Base-by-base conservation (phyloP, 2,888 invertebrate genomes). In the Brenthis hecate region DNA sequence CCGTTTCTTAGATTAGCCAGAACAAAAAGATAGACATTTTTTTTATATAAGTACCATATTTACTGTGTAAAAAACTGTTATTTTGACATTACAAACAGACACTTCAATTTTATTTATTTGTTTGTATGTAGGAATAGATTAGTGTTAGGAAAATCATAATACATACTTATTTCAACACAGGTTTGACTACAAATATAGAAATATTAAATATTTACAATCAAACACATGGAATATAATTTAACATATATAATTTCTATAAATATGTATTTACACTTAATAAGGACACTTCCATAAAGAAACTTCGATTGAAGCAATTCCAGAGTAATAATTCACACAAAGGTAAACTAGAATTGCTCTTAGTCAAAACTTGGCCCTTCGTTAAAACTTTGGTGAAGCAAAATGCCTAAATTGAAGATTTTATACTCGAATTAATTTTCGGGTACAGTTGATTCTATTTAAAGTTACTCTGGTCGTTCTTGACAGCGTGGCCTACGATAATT, bases 361-460 rank as follows among this genome's bases (percentile, higher is more conserved):
- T 63, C 53, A 58, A 68, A 64, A 65, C 23, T 70, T 51, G 56
- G 58, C 56, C 57, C 72, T 67, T 72, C 72, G 70, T 72, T 72
- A 70, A 63, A 70, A 72, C 68, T 72, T 72, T 70, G 50, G 47
- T 53, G 74, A 76, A 73, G 73, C 73, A 73, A 72, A 76, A 76
- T 73, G 71, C 64, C 68, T 71, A 75, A 76, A 77, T 77, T 72
- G 65, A 74, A 76, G 70, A 79, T 77, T 80, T 77, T 78, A 75
- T 76, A 71, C 76, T 74, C 75, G 74, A 78, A 77, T 80, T 77
- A 77, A 76, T 76, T 71, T 77, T 78, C 72, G 70, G 66, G 73
- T 73, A 73, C 68, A 72, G 66, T 70, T 69, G 57, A 69, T 51
- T 66, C 57, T 62, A 36, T 57, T 54, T 32, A 56, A 68, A 63